Evolutionary conservation across 1,140 invertebrate genomes (phyloP).

Genomic region (Drosophila lowei): DNA sequence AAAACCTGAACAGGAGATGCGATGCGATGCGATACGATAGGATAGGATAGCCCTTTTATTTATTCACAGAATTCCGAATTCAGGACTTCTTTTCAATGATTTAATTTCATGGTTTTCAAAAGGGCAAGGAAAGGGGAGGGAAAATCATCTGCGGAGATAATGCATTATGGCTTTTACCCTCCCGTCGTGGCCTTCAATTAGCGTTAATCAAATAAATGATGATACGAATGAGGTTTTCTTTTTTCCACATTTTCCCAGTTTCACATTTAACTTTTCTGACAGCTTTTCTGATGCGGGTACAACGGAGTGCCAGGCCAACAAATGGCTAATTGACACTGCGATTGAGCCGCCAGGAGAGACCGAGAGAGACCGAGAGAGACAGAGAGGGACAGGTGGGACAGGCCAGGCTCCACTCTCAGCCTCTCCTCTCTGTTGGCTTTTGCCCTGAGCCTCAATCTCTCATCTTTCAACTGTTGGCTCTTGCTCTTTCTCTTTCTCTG

Average conservation of each 20-base stretch:
- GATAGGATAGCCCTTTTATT: slow-evolving; percentile 12
- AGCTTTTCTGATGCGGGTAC: slow-evolving; percentile 68
- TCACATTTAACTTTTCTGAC: slow-evolving; percentile 69
- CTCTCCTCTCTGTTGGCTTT: background rate
- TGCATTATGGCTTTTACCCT: slow-evolving; percentile 26
- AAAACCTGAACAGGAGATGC: slow-evolving; percentile 32
- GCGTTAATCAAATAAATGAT: slow-evolving; percentile 74
- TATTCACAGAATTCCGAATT: background rate
- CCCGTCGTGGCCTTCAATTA: slow-evolving; percentile 59
- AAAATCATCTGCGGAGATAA: slow-evolving; percentile 4
- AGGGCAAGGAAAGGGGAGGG: too few species aligned
- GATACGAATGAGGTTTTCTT: slow-evolving; percentile 62
- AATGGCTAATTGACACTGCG: slow-evolving; percentile 73
- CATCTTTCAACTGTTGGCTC: slow-evolving; percentile 2
- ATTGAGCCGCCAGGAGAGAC: slow-evolving; percentile 38
- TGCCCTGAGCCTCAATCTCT: slow-evolving; percentile 14
- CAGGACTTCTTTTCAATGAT: background rate
- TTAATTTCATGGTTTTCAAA: slow-evolving; percentile 20
- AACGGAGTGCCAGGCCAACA: slow-evolving; percentile 36
- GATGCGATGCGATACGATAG: too few species aligned
- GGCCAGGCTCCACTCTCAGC: slow-evolving; percentile 3
- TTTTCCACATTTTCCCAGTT: too few species aligned
- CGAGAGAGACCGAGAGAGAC: too few species aligned
- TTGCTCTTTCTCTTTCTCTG: background rate
- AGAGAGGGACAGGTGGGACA: slow-evolving; percentile 25